Conservation (phyloP, 1,140 invertebrate genomes). For the Reticulitermes speratus region DNA sequence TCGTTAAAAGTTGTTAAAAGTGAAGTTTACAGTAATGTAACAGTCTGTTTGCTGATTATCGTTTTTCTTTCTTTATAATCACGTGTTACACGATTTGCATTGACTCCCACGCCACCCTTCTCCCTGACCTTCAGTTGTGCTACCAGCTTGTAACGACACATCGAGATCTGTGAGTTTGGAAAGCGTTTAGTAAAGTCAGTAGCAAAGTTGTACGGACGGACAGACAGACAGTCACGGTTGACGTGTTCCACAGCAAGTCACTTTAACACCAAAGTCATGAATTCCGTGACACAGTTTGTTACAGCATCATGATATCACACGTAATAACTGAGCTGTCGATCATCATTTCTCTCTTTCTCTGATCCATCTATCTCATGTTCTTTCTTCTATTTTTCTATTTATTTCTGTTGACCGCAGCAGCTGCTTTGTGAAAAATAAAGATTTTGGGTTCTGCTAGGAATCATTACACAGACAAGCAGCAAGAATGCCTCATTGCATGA, state of each 20-base stretch:
- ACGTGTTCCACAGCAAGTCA: not conserved
- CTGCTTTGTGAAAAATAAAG: not conserved
- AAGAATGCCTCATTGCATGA: not conserved
- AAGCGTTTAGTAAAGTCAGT: no score
- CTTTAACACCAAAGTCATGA: not conserved
- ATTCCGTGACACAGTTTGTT: conserved; percentile 1
- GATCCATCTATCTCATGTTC: not conserved
- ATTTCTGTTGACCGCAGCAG: not conserved
- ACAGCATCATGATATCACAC: not conserved
- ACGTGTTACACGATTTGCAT: no score
- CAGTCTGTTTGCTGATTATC: no score
- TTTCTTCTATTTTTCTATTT: not conserved
- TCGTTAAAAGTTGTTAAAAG: no score
- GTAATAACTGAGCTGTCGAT: not conserved
- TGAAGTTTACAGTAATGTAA: no score
- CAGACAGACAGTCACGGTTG: no score
- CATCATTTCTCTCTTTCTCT: not conserved
- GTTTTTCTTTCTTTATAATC: no score
- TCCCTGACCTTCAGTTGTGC: no score
- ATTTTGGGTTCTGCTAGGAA: not conserved
- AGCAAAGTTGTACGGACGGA: no score
- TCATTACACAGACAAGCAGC: not conserved
- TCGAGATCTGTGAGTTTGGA: no score
- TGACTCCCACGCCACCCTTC: no score
- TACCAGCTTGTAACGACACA: no score